phyloP scores from a whole-genome alignment of 2,797 vertebrate species.

The Danio kyathit region DNA sequence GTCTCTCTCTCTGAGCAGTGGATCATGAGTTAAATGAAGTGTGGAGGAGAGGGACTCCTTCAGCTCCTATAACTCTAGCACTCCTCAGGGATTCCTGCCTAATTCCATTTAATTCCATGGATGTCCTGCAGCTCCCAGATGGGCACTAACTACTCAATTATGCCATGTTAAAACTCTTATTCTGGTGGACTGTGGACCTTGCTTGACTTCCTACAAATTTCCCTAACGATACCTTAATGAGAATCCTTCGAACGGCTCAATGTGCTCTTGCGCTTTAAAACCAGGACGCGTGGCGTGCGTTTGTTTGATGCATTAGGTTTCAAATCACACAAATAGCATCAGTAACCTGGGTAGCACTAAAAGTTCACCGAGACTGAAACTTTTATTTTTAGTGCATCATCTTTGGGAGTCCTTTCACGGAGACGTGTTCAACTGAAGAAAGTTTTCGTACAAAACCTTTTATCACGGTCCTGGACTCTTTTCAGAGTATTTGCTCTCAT shows the following conservation, averaged over 20 bases:
- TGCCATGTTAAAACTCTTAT: slow-evolving; percentile 42
- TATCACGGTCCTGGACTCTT: slow-evolving; percentile 51
- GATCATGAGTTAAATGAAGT: slow-evolving; percentile 60
- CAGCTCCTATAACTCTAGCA: slow-evolving; percentile 38
- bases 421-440: slow-evolving; percentile 11
- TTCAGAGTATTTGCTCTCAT: slow-evolving; percentile 47
- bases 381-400: slow-evolving; percentile 52
- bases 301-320: slow-evolving; percentile 17
- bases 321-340: slow-evolving; percentile 26
- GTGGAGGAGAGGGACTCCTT: slow-evolving; percentile 46
- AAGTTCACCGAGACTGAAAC: slow-evolving; percentile 33
- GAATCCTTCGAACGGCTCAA: slow-evolving; percentile 39
- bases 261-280: slow-evolving; percentile 26
- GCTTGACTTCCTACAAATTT: slow-evolving; percentile 44
- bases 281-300: slow-evolving; percentile 15
- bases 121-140: slow-evolving; percentile 46
- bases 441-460: slow-evolving; percentile 55
- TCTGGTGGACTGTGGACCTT: slow-evolving; percentile 36
- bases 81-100: slow-evolving; percentile 44
- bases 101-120: slow-evolving; percentile 56
- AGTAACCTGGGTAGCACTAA: slow-evolving; percentile 28
- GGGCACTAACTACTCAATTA: slow-evolving; percentile 48
- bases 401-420: slow-evolving; percentile 12
- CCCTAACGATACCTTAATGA: slow-evolving; percentile 46
- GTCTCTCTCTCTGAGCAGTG: slow-evolving; percentile 41